Evolutionary conservation across 2,113 vertebrate species (phyloP), one percentile per base, ranked within the genome.

Genomic region (Carassius carassius): DNA sequence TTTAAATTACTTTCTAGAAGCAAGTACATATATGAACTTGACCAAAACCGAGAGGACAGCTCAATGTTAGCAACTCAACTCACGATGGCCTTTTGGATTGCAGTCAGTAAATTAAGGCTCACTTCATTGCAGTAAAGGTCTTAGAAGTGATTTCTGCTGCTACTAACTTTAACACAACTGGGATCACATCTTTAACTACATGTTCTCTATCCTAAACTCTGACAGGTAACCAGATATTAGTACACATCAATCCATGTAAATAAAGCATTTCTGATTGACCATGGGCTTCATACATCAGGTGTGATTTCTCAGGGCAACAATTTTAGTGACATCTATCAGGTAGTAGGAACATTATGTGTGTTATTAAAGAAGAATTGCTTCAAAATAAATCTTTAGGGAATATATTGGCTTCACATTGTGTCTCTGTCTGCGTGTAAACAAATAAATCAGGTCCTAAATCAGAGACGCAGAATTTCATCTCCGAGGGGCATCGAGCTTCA

Each of bases 371-470:
- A 44, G 19, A 72, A 23, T 0, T 3, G 37, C 67, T 47, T 73
- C 70, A 23, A 23, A 73, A 72, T 23, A 72, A 44, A 14, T 73
- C 41, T 21, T 47, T 11, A 23, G 21, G 70, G 35, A 41, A 21
- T 41, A 21, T 41, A 70, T 41, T 41, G 17, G 67, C 19, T 70
- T 41, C 67, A 41, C 35, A 2, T 23, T 47, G 70, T 23, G 29
- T 58, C 51, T 37, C n/a, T 5, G 49, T 56, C 4, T 77, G 25
- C 3, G 5, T 37, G 75, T 35, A 78, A 79, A 62, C 77, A 63
- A 63, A 79, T 63, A 62, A 79, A 78, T 78, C 76, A 25, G 37
- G 23, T 41, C 4, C 58, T 62, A 41, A 62, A 79, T 63, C 77
- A 25, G 19, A 79, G 29, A 56, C 1, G 29, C 51, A n/a, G 56